Conservation (phyloP, 64 coral and sea anemone species). For the Dendrophyllia cribrosa region DNA sequence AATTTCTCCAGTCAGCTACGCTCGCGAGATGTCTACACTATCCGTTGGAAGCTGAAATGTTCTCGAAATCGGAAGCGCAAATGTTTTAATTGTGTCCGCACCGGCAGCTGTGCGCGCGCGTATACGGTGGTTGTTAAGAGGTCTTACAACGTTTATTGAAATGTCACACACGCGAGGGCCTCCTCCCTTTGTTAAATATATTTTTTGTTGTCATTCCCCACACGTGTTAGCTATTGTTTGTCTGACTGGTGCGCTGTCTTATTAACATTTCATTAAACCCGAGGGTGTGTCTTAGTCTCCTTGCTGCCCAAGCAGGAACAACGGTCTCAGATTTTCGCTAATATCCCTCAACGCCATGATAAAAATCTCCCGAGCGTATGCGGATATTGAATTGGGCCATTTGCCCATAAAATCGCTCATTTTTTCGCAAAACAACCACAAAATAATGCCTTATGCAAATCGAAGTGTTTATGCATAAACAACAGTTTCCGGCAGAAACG, state of each 20-base stretch:
- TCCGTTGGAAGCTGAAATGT: constrained; percentile 95
- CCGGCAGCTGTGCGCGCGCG: constrained; percentile 73
- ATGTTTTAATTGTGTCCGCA: constrained; percentile 95
- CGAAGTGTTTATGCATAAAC: constrained; percentile 90
- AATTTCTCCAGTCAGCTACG: constrained; percentile 34
- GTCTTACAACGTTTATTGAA: constrained; percentile 98
- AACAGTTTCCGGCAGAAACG: constrained; percentile 92
- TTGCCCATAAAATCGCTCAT: constrained; percentile 51
- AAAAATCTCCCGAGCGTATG: neutral
- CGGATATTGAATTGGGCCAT: constrained; percentile 41
- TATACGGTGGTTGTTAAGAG: constrained; percentile 96
- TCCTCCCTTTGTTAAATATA: constrained; percentile 94
- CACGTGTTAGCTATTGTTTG: constrained; percentile 97
- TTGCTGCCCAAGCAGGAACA: constrained; percentile 48
- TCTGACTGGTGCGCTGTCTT: constrained; percentile 73
- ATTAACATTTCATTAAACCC: constrained; percentile 98
- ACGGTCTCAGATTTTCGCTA: constrained; percentile 30
- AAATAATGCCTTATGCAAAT: constrained; percentile 91
- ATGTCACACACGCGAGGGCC: constrained; percentile 92
- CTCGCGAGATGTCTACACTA: constrained; percentile 88
- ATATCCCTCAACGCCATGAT: neutral
- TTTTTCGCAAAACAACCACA: constrained; percentile 57
- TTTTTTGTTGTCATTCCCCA: constrained; percentile 96
- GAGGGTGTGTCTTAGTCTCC: constrained; percentile 69
- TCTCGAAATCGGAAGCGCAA: constrained; percentile 82